Evolutionary conservation across 2,888 invertebrate species (phyloP), one percentile per base, ranked within the genome.

Genomic region (Xanthorhoe spadicearia): DNA sequence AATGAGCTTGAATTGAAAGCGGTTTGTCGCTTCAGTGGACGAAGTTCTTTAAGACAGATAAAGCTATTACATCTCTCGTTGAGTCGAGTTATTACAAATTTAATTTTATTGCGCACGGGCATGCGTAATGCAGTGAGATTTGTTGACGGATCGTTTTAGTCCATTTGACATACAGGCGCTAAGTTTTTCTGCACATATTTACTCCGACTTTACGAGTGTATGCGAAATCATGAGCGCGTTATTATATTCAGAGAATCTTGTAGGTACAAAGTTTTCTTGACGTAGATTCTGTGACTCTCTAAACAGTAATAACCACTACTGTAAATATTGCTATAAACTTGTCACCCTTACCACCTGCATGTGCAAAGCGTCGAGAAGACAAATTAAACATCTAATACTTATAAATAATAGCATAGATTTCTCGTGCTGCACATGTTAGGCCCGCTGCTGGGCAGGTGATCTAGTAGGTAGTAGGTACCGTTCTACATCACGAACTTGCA

Each of bases 141-240:
- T 38, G 55, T 56, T 56, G 61, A 49, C 32, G 54, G 48, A 49
- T 53, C 19, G 55, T 55, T 50, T 61, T 60, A 60, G 61, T 50
- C 23, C 23, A 35, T 54, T 55, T 49, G 35, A 50, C 55, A 38
- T 19, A 8, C 10, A 32, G 43, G 13, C 7, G 54, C 19, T 56
- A 50, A 55, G 23, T 55, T 56, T 7, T 43, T 56, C 50, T 13
- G 61, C 19, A 48, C 15, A 55, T 48, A 49, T 61, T 55, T 35
- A 10, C 6, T 38, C 15, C 18, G 49, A 61, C 7, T 61, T 54
- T 19, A 19, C 49, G 23, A 18, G 54, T 50, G 17, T 23, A 23
- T 49, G 19, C 53, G 48, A 54, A 61, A 61, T 53, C 61, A 48
- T 54, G 61, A 18, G 18, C 15, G 4, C 46, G 18, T 6, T 54